Evolutionary conservation across 2,888 invertebrate genomes (phyloP), one percentile per base, ranked within the genome.

Genomic region (Ophonus ardosiacus): DNA sequence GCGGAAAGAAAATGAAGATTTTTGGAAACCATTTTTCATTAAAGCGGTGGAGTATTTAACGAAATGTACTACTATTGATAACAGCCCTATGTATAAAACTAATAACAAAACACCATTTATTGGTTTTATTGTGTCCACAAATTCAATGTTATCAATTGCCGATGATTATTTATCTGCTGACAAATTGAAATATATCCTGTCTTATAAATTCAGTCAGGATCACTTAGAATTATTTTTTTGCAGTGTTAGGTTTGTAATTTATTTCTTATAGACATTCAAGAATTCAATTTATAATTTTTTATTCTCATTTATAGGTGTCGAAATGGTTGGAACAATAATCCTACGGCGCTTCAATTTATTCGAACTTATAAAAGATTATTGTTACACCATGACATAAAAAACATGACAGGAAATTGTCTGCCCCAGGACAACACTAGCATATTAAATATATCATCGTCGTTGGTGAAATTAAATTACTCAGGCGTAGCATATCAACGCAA

Each of bases 291-390:
- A 43, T 2, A 2, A 3, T 21, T 43, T 10, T 43, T 10, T 10
- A 43, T 43, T 43, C 10, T 43, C 1, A 10, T 43, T 57, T 57
- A 3, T 15, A 57, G 57, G n/a, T n/a, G 57, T 57, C 7, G 17
- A 57, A 57, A 57, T 57, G 17, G 57, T 57, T 57, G 57, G 57
- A 57, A 57, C 17, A 57, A 57, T 15, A 57, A 57, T 15, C 57
- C 6, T 7, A 57, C 15, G n/a, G 57, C 57, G 0, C 7, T 57
- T 7, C 57, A 57, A 6, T 57, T 57, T n/a, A 57, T 57, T 15
- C n/a, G 57, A n/a, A 13, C 57, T 7, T 57, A 57, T n/a, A 57
- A 57, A 57, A n/a, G 15, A 15, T 15, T 57, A 15, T n/a, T 57
- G 6, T n/a, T 57, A 57, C 57, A 57, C n/a, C 57, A 57, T 15